Evolutionary conservation across 2,888 invertebrate genomes (phyloP).

Genomic region (Strigamia crassipes): DNA sequence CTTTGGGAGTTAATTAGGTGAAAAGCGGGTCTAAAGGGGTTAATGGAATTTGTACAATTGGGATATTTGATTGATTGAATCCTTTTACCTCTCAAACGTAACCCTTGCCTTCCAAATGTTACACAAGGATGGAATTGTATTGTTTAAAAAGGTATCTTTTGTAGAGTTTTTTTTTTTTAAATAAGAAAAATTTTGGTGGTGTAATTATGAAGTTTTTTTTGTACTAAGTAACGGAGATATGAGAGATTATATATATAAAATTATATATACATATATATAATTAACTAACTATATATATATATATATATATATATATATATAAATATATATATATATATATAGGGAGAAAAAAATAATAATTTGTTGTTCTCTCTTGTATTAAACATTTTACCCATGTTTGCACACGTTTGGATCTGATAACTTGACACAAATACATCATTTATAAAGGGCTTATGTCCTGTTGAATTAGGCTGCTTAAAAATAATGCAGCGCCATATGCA

Average conservation of each 20-base stretch:
- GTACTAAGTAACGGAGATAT: conserved; percentile 4
- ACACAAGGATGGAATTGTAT: conserved; percentile 24
- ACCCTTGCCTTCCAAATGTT: conserved; percentile 32
- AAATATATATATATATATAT: too few relatives aligned
- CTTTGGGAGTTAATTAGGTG: background rate
- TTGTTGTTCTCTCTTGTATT: conserved; percentile 28
- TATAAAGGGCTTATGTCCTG: background rate
- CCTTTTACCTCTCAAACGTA: background rate
- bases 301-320: too few relatives aligned
- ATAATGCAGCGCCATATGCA: background rate
- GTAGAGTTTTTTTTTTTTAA: conserved; percentile 25
- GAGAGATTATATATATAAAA: background rate
- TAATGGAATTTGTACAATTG: background rate
- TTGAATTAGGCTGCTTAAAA: too few relatives aligned
- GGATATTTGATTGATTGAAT: background rate
- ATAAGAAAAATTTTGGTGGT: background rate
- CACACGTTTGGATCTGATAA: conserved; percentile 20
- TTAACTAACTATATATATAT: too few relatives aligned
- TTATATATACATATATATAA: too few relatives aligned
- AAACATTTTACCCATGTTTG: conserved; percentile 30
- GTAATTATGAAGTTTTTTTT: conserved; percentile 14
- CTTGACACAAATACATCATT: conserved; percentile 11
- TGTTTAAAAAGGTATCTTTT: conserved; percentile 15
- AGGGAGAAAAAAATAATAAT: background rate
- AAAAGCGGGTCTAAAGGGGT: background rate